A percentile compares a stretch with the other conserved stretches of the same genome.
Conservation (phyloP, 30 jellyfish, hydroid and myxozoan genomes). For the Aurelia coerulea region DNA sequence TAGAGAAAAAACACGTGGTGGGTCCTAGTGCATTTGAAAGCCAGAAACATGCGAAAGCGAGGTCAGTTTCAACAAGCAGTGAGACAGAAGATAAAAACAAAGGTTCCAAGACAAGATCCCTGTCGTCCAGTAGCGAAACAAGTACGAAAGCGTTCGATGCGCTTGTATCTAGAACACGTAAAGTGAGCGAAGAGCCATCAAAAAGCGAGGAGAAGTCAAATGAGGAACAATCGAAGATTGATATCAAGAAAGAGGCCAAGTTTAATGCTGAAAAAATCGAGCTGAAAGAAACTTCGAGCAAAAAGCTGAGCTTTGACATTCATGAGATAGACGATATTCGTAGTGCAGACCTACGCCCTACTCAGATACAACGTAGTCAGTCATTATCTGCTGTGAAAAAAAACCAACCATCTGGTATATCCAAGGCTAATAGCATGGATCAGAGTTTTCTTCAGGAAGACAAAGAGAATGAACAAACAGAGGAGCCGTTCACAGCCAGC, state of each 20-base stretch:
- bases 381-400: conserved; percentile 33
- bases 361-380: conserved; percentile 45
- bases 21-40: neutral
- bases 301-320: conserved; percentile 50
- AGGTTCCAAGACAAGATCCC: neutral
- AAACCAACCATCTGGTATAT: neutral
- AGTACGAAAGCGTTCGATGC: conserved; percentile 41
- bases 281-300: neutral
- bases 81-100: neutral
- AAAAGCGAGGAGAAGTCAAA: conserved; percentile 16
- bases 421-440: conserved; percentile 36
- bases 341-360: conserved; percentile 51
- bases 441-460: neutral
- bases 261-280: conserved; percentile 7
- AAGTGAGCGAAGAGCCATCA: conserved; percentile 26
- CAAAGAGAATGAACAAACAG: neutral
- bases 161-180: conserved; percentile 26
- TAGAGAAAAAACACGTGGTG: neutral
- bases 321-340: conserved; percentile 49
- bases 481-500: neutral
- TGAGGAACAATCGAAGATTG: neutral
- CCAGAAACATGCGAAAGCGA: neutral
- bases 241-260: neutral
- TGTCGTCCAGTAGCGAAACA: neutral
- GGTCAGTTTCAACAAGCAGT: neutral